These are phyloP conservation scores for Choloepus hoffmanni DNA, from an alignment of 2,113 vertebrate species.

Conservation along the genomic window DNA sequence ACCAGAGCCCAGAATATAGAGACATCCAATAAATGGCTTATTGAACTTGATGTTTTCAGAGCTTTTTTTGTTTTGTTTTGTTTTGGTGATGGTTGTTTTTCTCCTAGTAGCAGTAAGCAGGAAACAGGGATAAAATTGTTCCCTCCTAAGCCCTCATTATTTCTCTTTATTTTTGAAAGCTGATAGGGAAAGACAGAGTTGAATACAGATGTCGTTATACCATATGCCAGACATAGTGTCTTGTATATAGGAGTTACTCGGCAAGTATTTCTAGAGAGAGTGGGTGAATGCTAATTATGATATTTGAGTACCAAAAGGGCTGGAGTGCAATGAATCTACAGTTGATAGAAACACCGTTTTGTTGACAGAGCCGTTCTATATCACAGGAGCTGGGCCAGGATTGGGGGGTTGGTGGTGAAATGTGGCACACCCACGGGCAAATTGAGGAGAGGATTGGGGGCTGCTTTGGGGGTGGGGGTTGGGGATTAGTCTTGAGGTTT, in stretches of 20 bases:
- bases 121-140: not conserved
- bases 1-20: not conserved
- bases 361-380: not conserved
- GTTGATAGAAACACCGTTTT: not conserved
- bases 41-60: not conserved
- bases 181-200: not conserved
- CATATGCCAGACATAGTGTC: not conserved
- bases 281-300: slow-evolving; percentile 5
- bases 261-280: not conserved
- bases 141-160: not conserved
- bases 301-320: not conserved
- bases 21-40: not conserved
- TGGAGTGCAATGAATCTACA: not conserved
- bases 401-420: not conserved
- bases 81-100: not conserved
- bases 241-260: not conserved
- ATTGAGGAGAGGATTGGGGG: not conserved
- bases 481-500: not conserved
- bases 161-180: slow-evolving; percentile 24
- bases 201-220: too few species aligned
- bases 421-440: not conserved
- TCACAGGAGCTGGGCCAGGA: not conserved
- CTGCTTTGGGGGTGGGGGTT: not conserved
- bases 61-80: not conserved
- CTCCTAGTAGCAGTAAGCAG: slow-evolving; percentile 20